Conservation (phyloP, 2,888 invertebrate species). For the Slavum lentiscoides region DNA sequence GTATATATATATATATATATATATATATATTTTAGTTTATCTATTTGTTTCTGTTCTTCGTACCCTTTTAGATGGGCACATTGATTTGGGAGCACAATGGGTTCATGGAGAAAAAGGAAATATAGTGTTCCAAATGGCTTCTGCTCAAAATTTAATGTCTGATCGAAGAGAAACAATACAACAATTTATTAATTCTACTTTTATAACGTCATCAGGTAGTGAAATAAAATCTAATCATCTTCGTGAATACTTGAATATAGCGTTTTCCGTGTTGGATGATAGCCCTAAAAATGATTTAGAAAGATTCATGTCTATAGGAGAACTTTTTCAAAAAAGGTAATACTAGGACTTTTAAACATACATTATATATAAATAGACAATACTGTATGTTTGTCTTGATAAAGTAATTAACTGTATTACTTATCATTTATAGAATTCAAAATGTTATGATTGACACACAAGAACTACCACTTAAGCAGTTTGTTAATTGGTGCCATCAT, state of each 20-base stretch:
- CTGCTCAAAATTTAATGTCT: conserved; percentile 51
- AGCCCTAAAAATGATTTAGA: conserved; percentile 49
- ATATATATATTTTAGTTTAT: not conserved
- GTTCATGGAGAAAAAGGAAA: conserved; percentile 73
- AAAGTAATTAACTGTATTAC: not conserved
- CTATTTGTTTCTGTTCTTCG: not conserved
- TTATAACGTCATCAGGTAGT: conserved; percentile 27
- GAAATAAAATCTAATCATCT: conserved; percentile 26
- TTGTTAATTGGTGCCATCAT: conserved; percentile 66
- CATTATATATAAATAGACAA: not conserved
- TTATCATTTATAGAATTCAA: conserved; percentile 23
- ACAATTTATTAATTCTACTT: conserved; percentile 40
- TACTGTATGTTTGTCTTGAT: not conserved
- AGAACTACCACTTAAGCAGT: conserved; percentile 42
- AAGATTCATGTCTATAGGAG: conserved; percentile 45
- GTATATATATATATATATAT: not conserved
- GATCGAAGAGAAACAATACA: conserved; percentile 35
- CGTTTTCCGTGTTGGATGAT: conserved; percentile 32
- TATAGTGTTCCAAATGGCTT: conserved; percentile 64
- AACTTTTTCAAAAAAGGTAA: conserved; percentile 46
- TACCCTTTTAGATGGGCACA: conserved; percentile 60
- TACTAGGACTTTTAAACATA: not conserved
- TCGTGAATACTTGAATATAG: conserved; percentile 19
- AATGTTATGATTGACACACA: conserved; percentile 20
- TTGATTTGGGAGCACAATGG: conserved; percentile 81